Percentiles rank a stretch among this genome's conserved stretches.
Evolutionary conservation across 2,113 vertebrate genomes (phyloP).

Genomic region (Nothoprocta pentlandii): DNA sequence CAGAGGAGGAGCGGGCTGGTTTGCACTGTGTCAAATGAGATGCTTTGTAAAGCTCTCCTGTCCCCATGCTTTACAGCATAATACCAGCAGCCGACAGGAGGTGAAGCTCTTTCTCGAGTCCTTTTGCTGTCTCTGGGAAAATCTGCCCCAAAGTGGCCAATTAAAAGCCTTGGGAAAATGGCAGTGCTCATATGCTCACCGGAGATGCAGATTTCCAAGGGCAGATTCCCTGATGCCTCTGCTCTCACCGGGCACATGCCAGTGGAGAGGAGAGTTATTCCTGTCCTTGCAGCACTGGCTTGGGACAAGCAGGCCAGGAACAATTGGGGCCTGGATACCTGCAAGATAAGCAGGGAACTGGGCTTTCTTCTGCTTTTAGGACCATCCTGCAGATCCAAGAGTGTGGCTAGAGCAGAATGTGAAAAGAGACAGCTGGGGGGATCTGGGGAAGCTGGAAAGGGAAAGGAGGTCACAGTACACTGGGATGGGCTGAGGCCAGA

Average conservation of each 20-base stretch:
- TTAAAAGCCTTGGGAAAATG: constrained; percentile 60
- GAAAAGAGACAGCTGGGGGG: background rate
- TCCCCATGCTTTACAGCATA: constrained; percentile 1
- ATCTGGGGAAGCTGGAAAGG: background rate
- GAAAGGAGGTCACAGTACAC: background rate
- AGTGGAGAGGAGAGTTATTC: background rate
- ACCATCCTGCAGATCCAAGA: background rate
- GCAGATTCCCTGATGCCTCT: background rate
- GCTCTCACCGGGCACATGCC: background rate
- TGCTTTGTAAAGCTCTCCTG: constrained; percentile 7
- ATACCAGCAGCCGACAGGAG: constrained; percentile 40
- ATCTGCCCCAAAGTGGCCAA: constrained; percentile 54
- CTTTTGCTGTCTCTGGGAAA: background rate
- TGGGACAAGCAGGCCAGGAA: background rate
- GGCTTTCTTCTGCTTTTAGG: background rate
- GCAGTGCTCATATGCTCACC: background rate
- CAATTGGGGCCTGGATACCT: background rate
- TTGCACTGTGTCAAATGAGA: constrained; percentile 2
- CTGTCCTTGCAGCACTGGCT: background rate
- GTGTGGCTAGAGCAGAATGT: background rate
- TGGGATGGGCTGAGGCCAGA: background rate
- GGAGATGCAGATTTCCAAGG: constrained; percentile 42
- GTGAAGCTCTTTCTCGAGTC: constrained; percentile 33
- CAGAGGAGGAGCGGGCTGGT: background rate
- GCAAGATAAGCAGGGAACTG: background rate